Percentiles rank a stretch among this genome's conserved stretches.
phyloP scores from a whole-genome alignment of 2,888 invertebrate species.

The Ischnus inquisitorius region DNA sequence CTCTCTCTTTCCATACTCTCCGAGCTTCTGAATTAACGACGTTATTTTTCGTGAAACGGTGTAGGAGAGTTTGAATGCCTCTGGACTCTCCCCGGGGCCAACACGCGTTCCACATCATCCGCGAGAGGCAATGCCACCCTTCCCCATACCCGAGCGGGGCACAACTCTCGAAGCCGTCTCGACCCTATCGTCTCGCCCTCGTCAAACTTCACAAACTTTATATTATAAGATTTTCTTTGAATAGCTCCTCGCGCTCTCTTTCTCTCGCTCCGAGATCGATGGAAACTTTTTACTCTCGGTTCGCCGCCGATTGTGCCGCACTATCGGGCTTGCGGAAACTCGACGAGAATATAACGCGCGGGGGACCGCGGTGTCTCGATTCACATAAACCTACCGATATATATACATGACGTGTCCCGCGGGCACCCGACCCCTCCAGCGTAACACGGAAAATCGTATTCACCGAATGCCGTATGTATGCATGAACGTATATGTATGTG shows the following conservation, averaged over 20 bases:
- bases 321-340: slow-evolving; percentile 33
- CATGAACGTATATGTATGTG: too few relatives aligned
- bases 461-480: slow-evolving; percentile 12
- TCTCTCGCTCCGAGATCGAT: slow-evolving; percentile 47
- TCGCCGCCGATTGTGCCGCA: slow-evolving; percentile 38
- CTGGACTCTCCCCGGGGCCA: neutral
- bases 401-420: slow-evolving; percentile 24
- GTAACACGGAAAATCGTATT: slow-evolving; percentile 56
- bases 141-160: neutral
- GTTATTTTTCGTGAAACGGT: slow-evolving; percentile 35
- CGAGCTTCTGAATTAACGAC: slow-evolving; percentile 49
- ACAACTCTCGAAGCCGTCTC: slow-evolving; percentile 66
- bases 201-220: slow-evolving; percentile 56
- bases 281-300: slow-evolving; percentile 59
- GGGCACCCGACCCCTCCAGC: slow-evolving; percentile 18
- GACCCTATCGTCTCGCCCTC: slow-evolving; percentile 37
- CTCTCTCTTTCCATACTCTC: neutral
- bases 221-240: slow-evolving; percentile 52
- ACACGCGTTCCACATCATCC: slow-evolving; percentile 42
- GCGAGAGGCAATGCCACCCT: neutral
- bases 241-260: slow-evolving; percentile 32
- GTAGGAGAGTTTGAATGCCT: slow-evolving; percentile 10
- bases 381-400: slow-evolving; percentile 37
- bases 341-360: slow-evolving; percentile 43
- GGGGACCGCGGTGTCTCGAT: slow-evolving; percentile 17